phyloP scores from a whole-genome alignment of 2,797 vertebrate species.

The Oreortyx pictus region DNA sequence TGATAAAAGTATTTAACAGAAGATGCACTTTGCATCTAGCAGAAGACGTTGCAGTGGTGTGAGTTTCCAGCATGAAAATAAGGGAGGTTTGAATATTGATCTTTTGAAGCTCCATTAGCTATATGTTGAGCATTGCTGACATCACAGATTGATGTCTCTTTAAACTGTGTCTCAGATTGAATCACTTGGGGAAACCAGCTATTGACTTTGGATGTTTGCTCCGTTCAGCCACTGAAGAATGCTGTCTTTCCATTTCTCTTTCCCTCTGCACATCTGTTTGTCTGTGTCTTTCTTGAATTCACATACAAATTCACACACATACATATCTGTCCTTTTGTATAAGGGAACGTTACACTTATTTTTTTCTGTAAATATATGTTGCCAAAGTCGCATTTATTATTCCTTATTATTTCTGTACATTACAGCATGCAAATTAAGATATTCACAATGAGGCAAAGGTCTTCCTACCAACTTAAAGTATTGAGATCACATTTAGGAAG shows the following conservation, averaged over 20 bases:
- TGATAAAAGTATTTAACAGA: background rate
- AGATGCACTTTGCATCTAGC: background rate
- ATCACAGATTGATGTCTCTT: slow-evolving; percentile 90
- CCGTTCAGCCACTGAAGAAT: slow-evolving; percentile 79
- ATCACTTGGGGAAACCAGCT: slow-evolving; percentile 86
- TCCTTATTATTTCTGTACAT: slow-evolving; percentile 84
- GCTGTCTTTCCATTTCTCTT: slow-evolving; percentile 57
- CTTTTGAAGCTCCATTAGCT: slow-evolving; percentile 88
- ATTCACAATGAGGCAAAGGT: background rate
- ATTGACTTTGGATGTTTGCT: slow-evolving; percentile 85
- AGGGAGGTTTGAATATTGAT: slow-evolving; percentile 89
- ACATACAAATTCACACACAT: rapidly evolving
- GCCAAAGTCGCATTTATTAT: slow-evolving; percentile 79
- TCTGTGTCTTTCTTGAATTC: background rate
- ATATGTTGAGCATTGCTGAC: slow-evolving; percentile 82
- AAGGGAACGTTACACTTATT: background rate
- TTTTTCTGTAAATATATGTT: background rate
- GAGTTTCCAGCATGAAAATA: slow-evolving; percentile 60
- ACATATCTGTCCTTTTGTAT: background rate
- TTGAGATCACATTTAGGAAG: background rate
- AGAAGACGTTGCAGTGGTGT: background rate
- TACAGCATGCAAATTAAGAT: slow-evolving; percentile 54
- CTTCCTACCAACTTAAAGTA: slow-evolving; percentile 7
- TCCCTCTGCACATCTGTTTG: background rate
- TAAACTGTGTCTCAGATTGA: slow-evolving; percentile 85